Evolutionary conservation across 2,797 vertebrate species (phyloP), one percentile per base, ranked within the genome.

Genomic region (Pseudochaenichthys georgianus): DNA sequence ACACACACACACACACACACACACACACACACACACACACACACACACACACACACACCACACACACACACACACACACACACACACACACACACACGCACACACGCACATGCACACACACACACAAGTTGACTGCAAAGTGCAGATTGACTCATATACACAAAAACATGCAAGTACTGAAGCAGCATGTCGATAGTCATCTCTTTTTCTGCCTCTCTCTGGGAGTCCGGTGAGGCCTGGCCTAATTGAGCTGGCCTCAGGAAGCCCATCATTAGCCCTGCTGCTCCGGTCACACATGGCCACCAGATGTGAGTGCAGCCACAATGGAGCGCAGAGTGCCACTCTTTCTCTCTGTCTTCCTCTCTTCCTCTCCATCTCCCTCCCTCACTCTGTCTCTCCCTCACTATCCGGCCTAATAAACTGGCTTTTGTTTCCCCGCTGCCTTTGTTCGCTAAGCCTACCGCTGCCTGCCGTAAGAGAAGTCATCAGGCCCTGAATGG

Each of bases 211-310:
- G 77, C 65, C 81, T 80, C 85, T 92, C 93, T 87, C 89, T 89
- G 88, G 88, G 88, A 92, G 92, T 94, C 93, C 92, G 65, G 45
- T 87, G 94, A 95, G 94, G 94, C 94, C 94, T 91, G 80, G 87
- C 91, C 96, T 98, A 98, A 97, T 97, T 97, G 96, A 95, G 94
- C 94, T 91, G 95, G 91, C 81, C 95, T 96, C 96, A 97, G 96
- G 97, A 97, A 98, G 96, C 96, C 96, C 97, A 96, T 97, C 96
- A 98, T 98, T 97, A 98, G 95, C 91, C 90, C 92, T 87, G 83
- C 91, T 89, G 90, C 94, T 94, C 95, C 86, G 88, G 90, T 95
- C 96, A 97, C 98, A 99, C 97, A 97, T 99, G 98, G 96, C 92
- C 88, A 95, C 97, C 98, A 99, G 98, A 99, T 99, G 97, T 98